These are phyloP conservation scores for Pegea sp. DNA, from an alignment of 23 tunicate genomes.

Conservation along the genomic window DNA sequence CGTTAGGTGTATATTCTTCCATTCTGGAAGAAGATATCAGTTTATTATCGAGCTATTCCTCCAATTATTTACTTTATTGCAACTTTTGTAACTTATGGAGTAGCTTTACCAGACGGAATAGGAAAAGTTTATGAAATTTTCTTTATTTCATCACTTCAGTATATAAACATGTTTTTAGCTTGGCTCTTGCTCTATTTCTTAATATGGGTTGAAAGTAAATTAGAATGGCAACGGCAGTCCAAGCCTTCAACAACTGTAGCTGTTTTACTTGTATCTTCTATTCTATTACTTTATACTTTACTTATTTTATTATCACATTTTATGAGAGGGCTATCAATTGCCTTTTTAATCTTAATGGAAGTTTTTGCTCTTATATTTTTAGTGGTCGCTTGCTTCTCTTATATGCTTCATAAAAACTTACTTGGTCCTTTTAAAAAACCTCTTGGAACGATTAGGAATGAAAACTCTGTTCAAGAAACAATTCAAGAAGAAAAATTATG, in stretches of 20 bases:
- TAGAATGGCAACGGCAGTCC: background rate
- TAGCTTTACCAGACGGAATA: constrained; percentile 14
- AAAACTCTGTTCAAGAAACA: too few relatives aligned
- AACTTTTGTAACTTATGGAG: background rate
- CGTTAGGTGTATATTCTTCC: constrained; percentile 65
- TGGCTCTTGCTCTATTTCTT: constrained; percentile 59
- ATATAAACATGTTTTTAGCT: constrained; percentile 35
- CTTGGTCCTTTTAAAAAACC: background rate
- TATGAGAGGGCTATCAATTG: background rate
- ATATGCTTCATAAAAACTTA: background rate
- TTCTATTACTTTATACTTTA: background rate
- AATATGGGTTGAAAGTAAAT: constrained; percentile 16
- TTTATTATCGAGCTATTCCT: constrained; percentile 67
- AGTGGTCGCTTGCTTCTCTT: background rate
- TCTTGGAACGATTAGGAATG: too few relatives aligned
- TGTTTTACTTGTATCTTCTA: background rate
- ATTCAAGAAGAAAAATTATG: too few relatives aligned
- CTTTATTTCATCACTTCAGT: constrained; percentile 66
- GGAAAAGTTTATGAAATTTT: constrained; percentile 57
- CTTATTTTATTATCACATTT: background rate
- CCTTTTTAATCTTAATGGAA: background rate
- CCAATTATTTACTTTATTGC: background rate
- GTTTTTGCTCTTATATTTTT: background rate
- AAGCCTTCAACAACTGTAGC: background rate
- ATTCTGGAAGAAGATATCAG: constrained; percentile 68